phyloP scores from a whole-genome alignment of 92 coral and sea anemone genomes.

The Diadumene lineata region DNA sequence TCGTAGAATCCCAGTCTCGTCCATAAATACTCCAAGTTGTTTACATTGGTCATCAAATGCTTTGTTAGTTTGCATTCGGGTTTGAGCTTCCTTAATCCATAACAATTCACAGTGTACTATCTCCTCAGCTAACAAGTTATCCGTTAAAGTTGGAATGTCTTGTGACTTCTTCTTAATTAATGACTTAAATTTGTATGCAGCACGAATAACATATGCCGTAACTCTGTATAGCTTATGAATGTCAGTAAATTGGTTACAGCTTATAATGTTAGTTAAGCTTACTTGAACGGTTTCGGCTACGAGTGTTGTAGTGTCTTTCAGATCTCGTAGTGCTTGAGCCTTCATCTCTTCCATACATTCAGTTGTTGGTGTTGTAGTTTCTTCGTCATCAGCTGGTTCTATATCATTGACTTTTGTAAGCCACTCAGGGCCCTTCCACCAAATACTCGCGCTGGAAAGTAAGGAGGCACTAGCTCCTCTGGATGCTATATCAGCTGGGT shows the following conservation, averaged over 20 bases:
- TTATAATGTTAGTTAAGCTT: background rate
- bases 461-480: conserved; percentile 48
- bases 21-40: background rate
- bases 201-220: conserved; percentile 47
- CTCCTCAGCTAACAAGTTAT: conserved; percentile 10
- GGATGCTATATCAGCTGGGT: conserved; percentile 61
- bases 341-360: conserved; percentile 38
- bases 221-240: conserved; percentile 45
- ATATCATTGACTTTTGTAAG: conserved; percentile 19
- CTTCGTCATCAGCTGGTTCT: conserved; percentile 21
- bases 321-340: conserved; percentile 28
- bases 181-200: background rate
- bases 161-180: background rate
- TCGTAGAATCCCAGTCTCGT: conserved; percentile 9
- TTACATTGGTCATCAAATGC: background rate
- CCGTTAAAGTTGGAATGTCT: background rate
- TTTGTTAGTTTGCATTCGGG: background rate
- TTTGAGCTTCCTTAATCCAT: conserved; percentile 3
- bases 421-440: conserved; percentile 59
- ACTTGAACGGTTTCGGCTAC: conserved; percentile 9
- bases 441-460: conserved; percentile 31
- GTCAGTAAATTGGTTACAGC: background rate
- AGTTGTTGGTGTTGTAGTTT: conserved; percentile 5
- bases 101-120: background rate
- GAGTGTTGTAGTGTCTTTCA: conserved; percentile 16